Percentiles rank a stretch among this genome's conserved stretches.
Conservation (phyloP, 2,888 invertebrate genomes). For the Argyra leucocephala region DNA sequence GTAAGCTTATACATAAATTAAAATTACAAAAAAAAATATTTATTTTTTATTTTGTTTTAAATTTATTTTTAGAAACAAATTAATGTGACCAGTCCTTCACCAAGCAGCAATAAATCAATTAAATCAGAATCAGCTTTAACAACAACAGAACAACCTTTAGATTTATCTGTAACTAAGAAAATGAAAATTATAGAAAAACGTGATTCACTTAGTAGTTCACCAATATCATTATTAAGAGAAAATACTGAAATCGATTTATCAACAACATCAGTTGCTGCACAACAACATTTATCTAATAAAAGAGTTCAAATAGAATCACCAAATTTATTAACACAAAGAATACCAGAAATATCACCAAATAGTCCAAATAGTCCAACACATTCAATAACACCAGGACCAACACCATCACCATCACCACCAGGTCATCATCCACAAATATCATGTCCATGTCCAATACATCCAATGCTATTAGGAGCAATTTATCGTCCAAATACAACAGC, state of each 20-base stretch:
- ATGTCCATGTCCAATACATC: conserved; percentile 76
- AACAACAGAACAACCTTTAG: conserved; percentile 58
- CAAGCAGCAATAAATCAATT: conserved; percentile 25
- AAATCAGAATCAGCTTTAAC: conserved; percentile 32
- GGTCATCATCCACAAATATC: conserved; percentile 47
- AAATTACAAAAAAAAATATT: not conserved
- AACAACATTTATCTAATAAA: conserved; percentile 24
- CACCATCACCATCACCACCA: conserved; percentile 42
- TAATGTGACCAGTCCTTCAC: conserved; percentile 37
- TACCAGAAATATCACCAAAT: not conserved
- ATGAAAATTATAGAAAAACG: conserved; percentile 35
- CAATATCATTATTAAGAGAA: conserved; percentile 7
- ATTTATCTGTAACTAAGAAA: conserved; percentile 58
- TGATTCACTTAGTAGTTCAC: not conserved
- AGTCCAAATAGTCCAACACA: conserved; percentile 33
- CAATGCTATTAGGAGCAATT: conserved; percentile 65
- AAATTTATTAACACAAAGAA: not conserved
- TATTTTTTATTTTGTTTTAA: not conserved
- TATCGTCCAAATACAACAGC: conserved; percentile 49
- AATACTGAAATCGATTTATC: conserved; percentile 14
- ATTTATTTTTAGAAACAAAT: conserved; percentile 35
- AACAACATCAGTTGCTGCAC: conserved; percentile 15
- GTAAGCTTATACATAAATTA: conserved; percentile 29
- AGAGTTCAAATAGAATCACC: conserved; percentile 11
- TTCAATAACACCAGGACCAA: conserved; percentile 38